Evolutionary conservation across 2,888 invertebrate species (phyloP).

Genomic region (Diploptera punctata): DNA sequence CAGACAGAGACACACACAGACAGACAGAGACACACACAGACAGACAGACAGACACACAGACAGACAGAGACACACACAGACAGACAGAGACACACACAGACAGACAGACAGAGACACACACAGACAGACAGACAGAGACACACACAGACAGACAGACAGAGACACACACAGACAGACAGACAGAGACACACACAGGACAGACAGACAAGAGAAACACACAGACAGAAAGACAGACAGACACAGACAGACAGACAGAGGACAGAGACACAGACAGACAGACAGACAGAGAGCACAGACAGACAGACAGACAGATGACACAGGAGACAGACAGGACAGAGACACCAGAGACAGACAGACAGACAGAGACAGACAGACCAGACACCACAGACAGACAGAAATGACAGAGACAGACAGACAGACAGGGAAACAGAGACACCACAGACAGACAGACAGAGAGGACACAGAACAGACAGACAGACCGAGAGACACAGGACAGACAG

Average conservation of each 20-base stretch:
- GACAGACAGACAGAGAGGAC: background rate
- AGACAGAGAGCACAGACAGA: too few relatives aligned
- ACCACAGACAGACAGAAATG: background rate
- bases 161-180: too few relatives aligned
- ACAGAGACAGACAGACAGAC: background rate
- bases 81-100: background rate
- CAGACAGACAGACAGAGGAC: too few relatives aligned
- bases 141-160: too few relatives aligned
- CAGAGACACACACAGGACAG: too few relatives aligned
- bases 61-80: background rate
- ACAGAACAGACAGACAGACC: background rate
- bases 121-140: too few relatives aligned
- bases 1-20: background rate
- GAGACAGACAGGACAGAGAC: background rate
- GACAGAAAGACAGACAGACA: too few relatives aligned
- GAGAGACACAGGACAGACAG: background rate
- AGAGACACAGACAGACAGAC: too few relatives aligned
- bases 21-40: background rate
- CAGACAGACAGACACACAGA: conserved; percentile 3
- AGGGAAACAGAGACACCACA: background rate
- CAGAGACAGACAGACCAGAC: background rate
- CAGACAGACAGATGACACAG: too few relatives aligned
- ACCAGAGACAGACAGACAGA: background rate
- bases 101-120: background rate
- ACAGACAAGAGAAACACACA: too few relatives aligned